Conservation (phyloP, 2,113 vertebrate species). For the Barbus barbus region DNA sequence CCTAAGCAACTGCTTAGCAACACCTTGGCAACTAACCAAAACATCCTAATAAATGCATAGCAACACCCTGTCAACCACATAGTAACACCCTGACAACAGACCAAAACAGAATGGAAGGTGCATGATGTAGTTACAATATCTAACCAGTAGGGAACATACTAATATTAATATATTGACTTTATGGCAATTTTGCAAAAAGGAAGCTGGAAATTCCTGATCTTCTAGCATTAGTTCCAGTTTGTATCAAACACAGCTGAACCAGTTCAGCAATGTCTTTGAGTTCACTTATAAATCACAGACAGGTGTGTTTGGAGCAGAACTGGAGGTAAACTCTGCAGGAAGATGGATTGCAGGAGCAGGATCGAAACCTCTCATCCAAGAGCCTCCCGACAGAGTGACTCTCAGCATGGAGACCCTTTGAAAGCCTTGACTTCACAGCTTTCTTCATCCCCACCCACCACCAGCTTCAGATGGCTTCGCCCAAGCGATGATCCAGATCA, state of each 20-base stretch:
- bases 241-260: not conserved
- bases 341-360: not conserved
- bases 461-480: not conserved
- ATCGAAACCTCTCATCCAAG: not conserved
- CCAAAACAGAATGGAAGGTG: not conserved
- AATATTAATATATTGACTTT: not conserved
- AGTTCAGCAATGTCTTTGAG: not conserved
- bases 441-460: not conserved
- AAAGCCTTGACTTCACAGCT: constrained; percentile 8
- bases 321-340: not conserved
- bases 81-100: not conserved
- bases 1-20: not conserved
- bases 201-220: not conserved
- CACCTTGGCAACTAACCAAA: not conserved
- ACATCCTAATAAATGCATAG: not conserved
- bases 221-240: not conserved
- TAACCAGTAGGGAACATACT: not conserved
- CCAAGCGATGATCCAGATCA: not conserved
- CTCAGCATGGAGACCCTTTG: constrained; percentile 1
- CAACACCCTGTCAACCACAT: not conserved
- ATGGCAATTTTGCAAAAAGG: not conserved
- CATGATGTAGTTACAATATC: not conserved
- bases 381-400: constrained; percentile 2
- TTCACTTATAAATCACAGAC: not conserved
- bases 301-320: not conserved